phyloP scores from a whole-genome alignment of 2,797 vertebrate genomes.

The Salarias fasciatus region DNA sequence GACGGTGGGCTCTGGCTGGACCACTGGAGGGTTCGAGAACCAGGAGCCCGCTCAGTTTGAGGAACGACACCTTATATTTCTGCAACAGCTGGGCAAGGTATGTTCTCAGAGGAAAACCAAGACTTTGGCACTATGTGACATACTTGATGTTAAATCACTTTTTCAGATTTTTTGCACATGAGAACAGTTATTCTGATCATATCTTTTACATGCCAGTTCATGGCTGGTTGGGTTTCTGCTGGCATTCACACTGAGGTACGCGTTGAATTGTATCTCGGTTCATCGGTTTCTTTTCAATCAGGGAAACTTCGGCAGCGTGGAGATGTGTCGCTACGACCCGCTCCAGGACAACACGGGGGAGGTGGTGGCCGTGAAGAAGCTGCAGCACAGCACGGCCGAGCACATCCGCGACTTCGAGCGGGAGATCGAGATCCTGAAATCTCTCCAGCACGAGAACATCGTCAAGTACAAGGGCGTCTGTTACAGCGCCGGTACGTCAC shows the following conservation, averaged over 20 bases:
- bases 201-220: too few relatives aligned
- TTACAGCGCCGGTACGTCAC: slow-evolving; percentile 90
- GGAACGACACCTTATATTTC: slow-evolving; percentile 95
- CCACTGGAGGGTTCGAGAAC: slow-evolving; percentile 87
- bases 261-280: too few relatives aligned
- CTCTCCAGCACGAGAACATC: slow-evolving; percentile 97
- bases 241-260: too few relatives aligned
- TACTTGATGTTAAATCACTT: too few relatives aligned
- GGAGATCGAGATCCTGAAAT: slow-evolving; percentile 97
- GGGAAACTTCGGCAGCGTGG: slow-evolving; percentile 98
- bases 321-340: slow-evolving; percentile 96
- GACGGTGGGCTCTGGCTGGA: slow-evolving; percentile 80
- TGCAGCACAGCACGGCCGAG: slow-evolving; percentile 95
- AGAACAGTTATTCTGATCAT: too few relatives aligned
- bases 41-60: slow-evolving; percentile 94
- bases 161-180: too few relatives aligned
- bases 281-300: slow-evolving; percentile 53
- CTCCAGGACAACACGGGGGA: slow-evolving; percentile 97
- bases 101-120: neutral
- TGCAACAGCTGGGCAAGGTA: slow-evolving; percentile 97
- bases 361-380: slow-evolving; percentile 96
- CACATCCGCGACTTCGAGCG: slow-evolving; percentile 95
- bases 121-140: neutral
- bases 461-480: slow-evolving; percentile 98
- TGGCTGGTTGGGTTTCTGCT: too few relatives aligned